These are phyloP conservation scores for Embiotoca jacksoni DNA, from an alignment of 2,113 vertebrate genomes.

Conservation along the genomic window DNA sequence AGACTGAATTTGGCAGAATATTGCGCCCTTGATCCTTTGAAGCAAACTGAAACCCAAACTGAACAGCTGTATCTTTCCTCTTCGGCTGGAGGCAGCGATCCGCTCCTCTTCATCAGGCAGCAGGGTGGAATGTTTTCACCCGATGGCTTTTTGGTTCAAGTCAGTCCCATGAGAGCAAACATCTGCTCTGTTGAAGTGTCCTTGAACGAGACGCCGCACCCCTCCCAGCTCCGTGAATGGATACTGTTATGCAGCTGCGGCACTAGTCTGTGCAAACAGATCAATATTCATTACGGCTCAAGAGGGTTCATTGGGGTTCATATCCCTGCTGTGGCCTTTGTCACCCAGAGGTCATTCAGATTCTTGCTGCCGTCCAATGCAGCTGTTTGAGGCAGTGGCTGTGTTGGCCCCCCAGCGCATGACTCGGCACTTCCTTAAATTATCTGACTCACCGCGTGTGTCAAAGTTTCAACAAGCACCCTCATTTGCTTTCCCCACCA, in stretches of 20 bases:
- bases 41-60: conserved; percentile 46
- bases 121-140: conserved; percentile 65
- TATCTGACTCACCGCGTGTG: conserved; percentile 1
- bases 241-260: conserved; percentile 27
- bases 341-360: conserved; percentile 15
- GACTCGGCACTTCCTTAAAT: conserved; percentile 17
- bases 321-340: conserved; percentile 38
- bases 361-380: conserved; percentile 22
- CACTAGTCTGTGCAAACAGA: conserved; percentile 36
- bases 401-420: neutral
- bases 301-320: conserved; percentile 29
- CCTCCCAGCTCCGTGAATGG: conserved; percentile 27
- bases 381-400: conserved; percentile 31
- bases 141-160: conserved; percentile 52
- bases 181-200: conserved; percentile 64
- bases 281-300: conserved; percentile 61
- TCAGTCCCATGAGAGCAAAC: conserved; percentile 58
- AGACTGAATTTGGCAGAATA: conserved; percentile 46
- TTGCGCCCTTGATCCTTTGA: conserved; percentile 57
- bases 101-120: conserved; percentile 58
- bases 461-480: neutral
- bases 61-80: conserved; percentile 54
- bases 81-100: conserved; percentile 53
- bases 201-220: conserved; percentile 59
- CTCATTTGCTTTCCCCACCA: conserved; percentile 5